These are phyloP conservation scores for Keiferia lycopersicella DNA, from an alignment of 2,888 invertebrate species.

Conservation along the genomic window DNA sequence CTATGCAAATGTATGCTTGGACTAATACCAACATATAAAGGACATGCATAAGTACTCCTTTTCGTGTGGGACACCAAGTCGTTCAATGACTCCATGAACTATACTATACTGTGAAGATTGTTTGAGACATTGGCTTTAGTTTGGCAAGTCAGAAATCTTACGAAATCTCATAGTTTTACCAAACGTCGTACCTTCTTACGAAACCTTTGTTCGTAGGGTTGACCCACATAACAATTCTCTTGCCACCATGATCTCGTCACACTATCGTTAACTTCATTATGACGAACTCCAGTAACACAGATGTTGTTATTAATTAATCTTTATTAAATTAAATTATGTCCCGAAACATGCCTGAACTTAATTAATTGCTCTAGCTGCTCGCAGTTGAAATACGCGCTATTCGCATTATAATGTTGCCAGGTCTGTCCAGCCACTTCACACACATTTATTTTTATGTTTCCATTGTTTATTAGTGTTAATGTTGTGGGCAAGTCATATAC, in stretches of 20 bases:
- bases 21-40: background rate
- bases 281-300: constrained; percentile 22
- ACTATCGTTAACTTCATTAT: background rate
- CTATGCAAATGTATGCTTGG: constrained; percentile 7
- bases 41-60: background rate
- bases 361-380: constrained; percentile 62
- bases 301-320: constrained; percentile 32
- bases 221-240: background rate
- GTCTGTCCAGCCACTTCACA: constrained; percentile 21
- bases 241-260: background rate
- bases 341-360: constrained; percentile 46
- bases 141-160: background rate
- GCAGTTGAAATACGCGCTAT: constrained; percentile 62
- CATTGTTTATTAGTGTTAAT: too few species aligned
- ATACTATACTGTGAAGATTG: background rate
- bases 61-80: too few species aligned
- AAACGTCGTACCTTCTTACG: background rate
- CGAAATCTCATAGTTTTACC: background rate
- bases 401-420: constrained; percentile 37
- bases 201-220: background rate
- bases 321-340: constrained; percentile 49
- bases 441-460: background rate
- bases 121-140: too few species aligned
- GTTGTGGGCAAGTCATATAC: too few species aligned
- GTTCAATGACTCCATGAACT: too few species aligned